Percentiles rank a stretch among this genome's conserved stretches.
phyloP scores from a whole-genome alignment of 2,113 vertebrate species.

The Calyptomena viridis region DNA sequence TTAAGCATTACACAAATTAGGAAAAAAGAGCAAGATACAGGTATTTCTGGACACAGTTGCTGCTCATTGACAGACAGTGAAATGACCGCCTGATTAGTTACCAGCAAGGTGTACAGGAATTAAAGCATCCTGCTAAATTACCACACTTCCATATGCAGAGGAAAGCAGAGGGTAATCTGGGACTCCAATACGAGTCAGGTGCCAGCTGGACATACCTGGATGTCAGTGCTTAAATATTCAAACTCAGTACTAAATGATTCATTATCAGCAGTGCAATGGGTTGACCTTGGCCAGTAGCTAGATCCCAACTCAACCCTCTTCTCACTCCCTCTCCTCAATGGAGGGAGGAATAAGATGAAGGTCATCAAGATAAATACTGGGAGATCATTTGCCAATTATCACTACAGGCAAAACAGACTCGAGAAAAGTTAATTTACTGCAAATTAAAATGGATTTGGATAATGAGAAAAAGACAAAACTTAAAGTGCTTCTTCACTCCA shows the following conservation, averaged over 20 bases:
- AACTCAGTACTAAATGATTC: background rate
- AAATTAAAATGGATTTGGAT: background rate
- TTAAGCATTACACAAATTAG: background rate
- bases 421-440: background rate
- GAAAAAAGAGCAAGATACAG: background rate
- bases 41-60: background rate
- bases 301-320: background rate
- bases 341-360: background rate
- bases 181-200: background rate
- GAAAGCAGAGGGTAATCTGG: background rate
- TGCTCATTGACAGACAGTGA: background rate
- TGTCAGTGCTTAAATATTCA: background rate
- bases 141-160: background rate
- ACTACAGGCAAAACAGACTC: background rate
- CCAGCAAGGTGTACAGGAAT: background rate
- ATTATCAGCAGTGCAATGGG: background rate
- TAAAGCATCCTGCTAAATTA: background rate
- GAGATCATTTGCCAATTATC: background rate
- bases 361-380: background rate
- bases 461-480: background rate
- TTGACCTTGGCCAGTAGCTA: background rate
- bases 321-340: background rate
- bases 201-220: background rate
- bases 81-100: background rate
- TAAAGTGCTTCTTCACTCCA: background rate